These are phyloP conservation scores for Lytechinus pictus DNA, from an alignment of 35 echinoderm and acorn worm genomes.

Conservation along the genomic window DNA sequence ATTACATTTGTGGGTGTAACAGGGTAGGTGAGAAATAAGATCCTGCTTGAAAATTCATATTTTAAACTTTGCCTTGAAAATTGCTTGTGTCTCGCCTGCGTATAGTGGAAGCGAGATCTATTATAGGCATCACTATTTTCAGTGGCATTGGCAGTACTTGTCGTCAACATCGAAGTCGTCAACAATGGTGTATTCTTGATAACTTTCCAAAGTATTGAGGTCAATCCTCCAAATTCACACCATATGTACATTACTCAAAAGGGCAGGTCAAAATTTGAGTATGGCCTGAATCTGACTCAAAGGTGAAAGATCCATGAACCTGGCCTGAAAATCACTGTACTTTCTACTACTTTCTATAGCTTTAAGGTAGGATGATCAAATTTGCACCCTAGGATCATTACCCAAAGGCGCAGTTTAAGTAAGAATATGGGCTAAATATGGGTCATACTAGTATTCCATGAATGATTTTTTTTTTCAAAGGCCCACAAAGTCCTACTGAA, in stretches of 20 bases:
- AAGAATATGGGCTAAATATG: constrained; percentile 23
- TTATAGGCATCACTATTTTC: constrained; percentile 28
- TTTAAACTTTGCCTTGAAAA: constrained; percentile 30
- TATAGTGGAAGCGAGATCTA: constrained; percentile 30
- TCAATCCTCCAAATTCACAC: constrained; percentile 30
- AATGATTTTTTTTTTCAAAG: constrained; percentile 20
- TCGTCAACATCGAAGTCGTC: constrained; percentile 34
- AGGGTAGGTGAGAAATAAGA: constrained; percentile 30
- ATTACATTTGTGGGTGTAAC: no score
- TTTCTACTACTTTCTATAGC: background rate
- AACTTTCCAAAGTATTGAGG: constrained; percentile 32
- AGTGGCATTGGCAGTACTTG: constrained; percentile 23
- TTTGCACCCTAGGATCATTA: constrained; percentile 29
- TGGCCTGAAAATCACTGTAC: constrained; percentile 32
- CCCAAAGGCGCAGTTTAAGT: constrained; percentile 33
- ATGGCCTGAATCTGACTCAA: constrained; percentile 32
- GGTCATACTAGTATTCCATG: constrained; percentile 34
- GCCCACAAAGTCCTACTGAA: constrained; percentile 20
- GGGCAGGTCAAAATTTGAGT: constrained; percentile 21
- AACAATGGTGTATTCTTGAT: constrained; percentile 21
- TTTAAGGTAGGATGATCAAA: constrained; percentile 26
- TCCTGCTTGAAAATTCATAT: background rate
- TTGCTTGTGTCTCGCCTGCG: constrained; percentile 28
- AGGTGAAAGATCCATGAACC: constrained; percentile 23
- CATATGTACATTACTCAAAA: constrained; percentile 27